phyloP scores from a whole-genome alignment of 2,113 vertebrate species.

The Paraplagusia blochii region DNA sequence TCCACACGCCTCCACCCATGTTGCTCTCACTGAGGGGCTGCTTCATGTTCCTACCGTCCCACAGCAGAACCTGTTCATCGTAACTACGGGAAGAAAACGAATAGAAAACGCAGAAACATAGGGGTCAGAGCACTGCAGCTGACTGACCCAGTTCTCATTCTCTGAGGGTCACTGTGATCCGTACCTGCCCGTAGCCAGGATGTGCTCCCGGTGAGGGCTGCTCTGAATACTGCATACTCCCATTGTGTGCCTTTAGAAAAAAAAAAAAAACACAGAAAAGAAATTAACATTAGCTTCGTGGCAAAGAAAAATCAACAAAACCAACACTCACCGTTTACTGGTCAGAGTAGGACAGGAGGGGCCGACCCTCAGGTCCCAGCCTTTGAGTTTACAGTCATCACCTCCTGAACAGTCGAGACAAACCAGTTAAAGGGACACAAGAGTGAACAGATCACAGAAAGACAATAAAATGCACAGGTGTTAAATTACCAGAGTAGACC shows the following conservation, averaged over 20 bases:
- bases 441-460: not conserved
- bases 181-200: slow-evolving; percentile 93
- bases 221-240: slow-evolving; percentile 96
- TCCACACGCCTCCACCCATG: slow-evolving; percentile 87
- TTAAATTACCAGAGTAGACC: slow-evolving; percentile 85
- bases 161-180: not conserved
- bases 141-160: too few species aligned
- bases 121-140: too few species aligned
- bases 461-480: not conserved
- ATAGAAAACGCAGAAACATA: too few species aligned
- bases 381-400: slow-evolving; percentile 89
- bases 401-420: slow-evolving; percentile 76
- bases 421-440: too few species aligned
- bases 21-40: slow-evolving; percentile 80
- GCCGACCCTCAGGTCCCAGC: slow-evolving; percentile 85
- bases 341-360: slow-evolving; percentile 75
- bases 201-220: slow-evolving; percentile 82
- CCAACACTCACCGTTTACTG: slow-evolving; percentile 76
- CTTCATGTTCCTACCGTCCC: slow-evolving; percentile 88
- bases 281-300: not conserved
- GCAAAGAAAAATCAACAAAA: not conserved
- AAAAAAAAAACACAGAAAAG: slow-evolving; percentile 7
- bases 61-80: slow-evolving; percentile 87
- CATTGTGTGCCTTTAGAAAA: slow-evolving; percentile 84
- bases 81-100: slow-evolving; percentile 79